These are phyloP conservation scores for Nephila pilipes DNA, from an alignment of 1,140 invertebrate species.

Conservation along the genomic window DNA sequence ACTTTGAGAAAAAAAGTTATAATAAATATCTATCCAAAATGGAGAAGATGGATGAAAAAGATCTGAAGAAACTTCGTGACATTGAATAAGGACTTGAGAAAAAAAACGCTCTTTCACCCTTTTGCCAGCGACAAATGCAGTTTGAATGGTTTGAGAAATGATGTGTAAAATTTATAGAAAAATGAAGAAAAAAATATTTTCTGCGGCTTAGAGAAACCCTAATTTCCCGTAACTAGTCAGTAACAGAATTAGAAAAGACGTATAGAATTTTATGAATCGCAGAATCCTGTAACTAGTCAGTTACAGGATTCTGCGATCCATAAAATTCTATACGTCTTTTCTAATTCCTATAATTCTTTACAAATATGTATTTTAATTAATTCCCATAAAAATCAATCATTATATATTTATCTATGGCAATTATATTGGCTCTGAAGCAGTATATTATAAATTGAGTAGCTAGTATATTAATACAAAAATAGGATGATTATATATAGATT, in stretches of 20 bases:
- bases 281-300: not conserved
- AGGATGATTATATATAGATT: no score
- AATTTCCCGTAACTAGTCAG: not conserved
- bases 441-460: no score
- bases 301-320: not conserved
- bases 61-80: not conserved
- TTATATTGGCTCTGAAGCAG: no score
- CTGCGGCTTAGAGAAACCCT: not conserved
- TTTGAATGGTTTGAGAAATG: not conserved
- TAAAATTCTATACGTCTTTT: not conserved
- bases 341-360: not conserved
- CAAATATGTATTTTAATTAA: no score
- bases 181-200: not conserved
- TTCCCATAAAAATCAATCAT: no score
- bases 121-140: not conserved
- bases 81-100: not conserved
- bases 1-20: not conserved
- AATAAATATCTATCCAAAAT: not conserved
- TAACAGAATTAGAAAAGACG: not conserved
- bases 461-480: no score
- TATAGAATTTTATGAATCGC: not conserved
- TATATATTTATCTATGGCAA: no score
- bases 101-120: not conserved
- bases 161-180: slow-evolving; percentile 8
- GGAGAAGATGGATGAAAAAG: not conserved